Conservation (phyloP, 2,113 vertebrate species). For the Caranx melampygus region DNA sequence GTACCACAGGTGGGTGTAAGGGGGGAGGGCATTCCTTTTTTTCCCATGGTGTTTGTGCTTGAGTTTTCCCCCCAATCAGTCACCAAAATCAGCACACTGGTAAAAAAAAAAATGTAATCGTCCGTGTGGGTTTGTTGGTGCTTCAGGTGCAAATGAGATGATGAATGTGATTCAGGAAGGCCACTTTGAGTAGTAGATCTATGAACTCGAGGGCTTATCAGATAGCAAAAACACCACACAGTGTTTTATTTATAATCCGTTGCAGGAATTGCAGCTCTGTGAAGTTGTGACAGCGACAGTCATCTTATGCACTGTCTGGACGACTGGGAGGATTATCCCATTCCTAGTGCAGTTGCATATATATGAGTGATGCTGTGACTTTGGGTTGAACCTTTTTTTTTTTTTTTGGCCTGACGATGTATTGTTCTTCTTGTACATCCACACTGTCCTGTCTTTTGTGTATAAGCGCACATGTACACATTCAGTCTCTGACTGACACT, state of each 20-base stretch:
- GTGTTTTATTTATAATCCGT: background rate
- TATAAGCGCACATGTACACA: background rate
- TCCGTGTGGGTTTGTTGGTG: background rate
- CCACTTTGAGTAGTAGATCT: background rate
- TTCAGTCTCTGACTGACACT: no score
- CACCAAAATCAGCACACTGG: background rate
- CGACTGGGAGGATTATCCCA: background rate
- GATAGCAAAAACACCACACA: background rate
- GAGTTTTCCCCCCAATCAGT: background rate
- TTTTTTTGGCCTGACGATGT: background rate
- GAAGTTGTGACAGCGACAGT: background rate
- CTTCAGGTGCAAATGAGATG: background rate
- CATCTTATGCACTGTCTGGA: background rate
- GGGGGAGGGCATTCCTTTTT: background rate
- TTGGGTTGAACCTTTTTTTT: conserved; percentile 3
- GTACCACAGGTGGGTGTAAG: conserved; percentile 88
- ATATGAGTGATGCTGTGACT: background rate
- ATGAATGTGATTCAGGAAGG: background rate
- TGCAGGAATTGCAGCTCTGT: background rate
- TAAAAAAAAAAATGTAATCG: background rate
- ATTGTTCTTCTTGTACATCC: conserved; percentile 1
- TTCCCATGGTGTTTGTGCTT: background rate
- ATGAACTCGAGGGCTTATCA: background rate
- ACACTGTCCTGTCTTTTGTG: background rate
- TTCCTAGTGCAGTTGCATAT: background rate